These are phyloP conservation scores for Aphidius ervi DNA, from an alignment of 1,140 invertebrate genomes.

Conservation along the genomic window DNA sequence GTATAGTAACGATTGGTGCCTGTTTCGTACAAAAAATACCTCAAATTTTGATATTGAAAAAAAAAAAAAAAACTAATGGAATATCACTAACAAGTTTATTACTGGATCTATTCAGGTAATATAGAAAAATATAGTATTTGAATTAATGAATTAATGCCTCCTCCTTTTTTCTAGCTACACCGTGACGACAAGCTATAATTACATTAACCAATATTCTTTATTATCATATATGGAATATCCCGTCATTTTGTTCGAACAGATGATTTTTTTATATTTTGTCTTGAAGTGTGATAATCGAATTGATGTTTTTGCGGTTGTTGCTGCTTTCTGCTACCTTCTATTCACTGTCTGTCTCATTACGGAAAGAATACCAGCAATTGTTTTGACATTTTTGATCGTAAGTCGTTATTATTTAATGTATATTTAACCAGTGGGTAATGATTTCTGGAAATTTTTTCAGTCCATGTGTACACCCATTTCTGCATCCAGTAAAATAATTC, in stretches of 20 bases:
- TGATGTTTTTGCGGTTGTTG: conserved; percentile 42
- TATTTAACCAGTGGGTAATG: too few species aligned
- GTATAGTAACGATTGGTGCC: conserved; percentile 62
- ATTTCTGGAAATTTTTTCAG: too few species aligned
- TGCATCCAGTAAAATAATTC: too few species aligned
- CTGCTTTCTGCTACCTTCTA: conserved; percentile 51
- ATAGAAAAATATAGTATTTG: conserved; percentile 22
- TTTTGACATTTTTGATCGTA: conserved; percentile 61
- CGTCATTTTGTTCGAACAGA: conserved; percentile 64
- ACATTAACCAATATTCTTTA: conserved; percentile 62
- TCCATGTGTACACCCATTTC: too few species aligned
- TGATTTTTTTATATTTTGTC: conserved; percentile 62
- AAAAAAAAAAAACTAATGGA: conserved; percentile 58
- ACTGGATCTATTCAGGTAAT: conserved; percentile 65
- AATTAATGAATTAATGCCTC: background rate
- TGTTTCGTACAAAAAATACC: conserved; percentile 69
- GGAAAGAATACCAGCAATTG: conserved; percentile 54
- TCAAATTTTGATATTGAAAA: conserved; percentile 62
- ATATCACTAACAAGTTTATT: conserved; percentile 61
- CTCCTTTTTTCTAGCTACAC: conserved; percentile 60
- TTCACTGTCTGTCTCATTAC: conserved; percentile 50
- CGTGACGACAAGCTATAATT: conserved; percentile 68
- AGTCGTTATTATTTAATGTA: conserved; percentile 35
- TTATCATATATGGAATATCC: conserved; percentile 71
- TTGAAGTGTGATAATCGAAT: conserved; percentile 58